Conservation (phyloP, 2,797 vertebrate species). For the Pelodytes ibericus region DNA sequence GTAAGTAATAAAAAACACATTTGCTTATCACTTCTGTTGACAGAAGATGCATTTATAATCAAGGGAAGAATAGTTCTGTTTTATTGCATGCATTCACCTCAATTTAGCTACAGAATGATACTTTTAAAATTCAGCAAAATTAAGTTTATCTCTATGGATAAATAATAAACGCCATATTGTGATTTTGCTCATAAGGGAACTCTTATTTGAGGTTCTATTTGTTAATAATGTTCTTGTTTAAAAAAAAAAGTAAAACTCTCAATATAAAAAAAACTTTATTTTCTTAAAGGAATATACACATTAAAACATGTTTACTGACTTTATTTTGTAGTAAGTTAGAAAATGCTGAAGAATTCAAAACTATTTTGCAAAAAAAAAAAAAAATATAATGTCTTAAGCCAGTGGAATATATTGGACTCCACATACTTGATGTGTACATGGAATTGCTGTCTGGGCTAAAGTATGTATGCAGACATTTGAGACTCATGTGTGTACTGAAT, state of each 20-base stretch:
- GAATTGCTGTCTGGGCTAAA: too few species aligned
- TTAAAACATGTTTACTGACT: too few species aligned
- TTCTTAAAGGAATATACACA: too few species aligned
- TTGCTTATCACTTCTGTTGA: constrained; percentile 7
- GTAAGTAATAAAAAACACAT: constrained; percentile 31
- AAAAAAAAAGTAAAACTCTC: not conserved
- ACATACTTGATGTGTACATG: too few species aligned
- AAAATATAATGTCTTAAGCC: not conserved
- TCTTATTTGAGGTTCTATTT: not conserved
- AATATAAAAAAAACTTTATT: too few species aligned
- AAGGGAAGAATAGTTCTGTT: not conserved
- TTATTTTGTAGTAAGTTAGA: too few species aligned
- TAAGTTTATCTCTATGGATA: constrained; percentile 7
- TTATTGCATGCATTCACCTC: not conserved
- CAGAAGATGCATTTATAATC: constrained; percentile 13
- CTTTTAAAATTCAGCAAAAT: constrained; percentile 3
- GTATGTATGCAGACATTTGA: too few species aligned
- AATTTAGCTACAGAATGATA: not conserved
- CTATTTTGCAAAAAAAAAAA: not conserved
- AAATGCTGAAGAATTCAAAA: too few species aligned
- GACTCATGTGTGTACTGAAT: too few species aligned
- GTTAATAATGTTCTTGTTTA: not conserved
- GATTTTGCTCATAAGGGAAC: not conserved
- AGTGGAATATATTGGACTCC: too few species aligned
- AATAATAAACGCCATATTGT: constrained; percentile 17